Evolutionary conservation across 1,140 invertebrate species (phyloP).

Genomic region (Brachionus paranguensis): DNA sequence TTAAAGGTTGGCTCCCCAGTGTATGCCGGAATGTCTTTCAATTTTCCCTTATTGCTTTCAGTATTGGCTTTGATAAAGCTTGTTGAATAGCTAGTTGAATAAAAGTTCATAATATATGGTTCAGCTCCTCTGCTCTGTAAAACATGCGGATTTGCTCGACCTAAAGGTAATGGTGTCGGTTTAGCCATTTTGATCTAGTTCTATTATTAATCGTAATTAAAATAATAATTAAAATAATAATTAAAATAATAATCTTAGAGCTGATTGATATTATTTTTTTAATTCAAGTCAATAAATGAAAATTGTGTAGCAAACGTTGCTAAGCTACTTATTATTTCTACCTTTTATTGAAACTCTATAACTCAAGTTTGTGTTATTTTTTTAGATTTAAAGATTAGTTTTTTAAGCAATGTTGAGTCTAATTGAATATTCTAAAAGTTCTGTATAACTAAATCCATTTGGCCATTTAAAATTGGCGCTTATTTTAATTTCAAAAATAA

Average conservation of each 20-base stretch:
- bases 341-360: not conserved
- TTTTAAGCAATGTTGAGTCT: not conserved
- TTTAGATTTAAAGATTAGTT: constrained; percentile 19
- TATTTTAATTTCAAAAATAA: not conserved
- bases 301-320: constrained; percentile 28
- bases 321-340: constrained; percentile 1
- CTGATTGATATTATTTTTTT: constrained; percentile 27
- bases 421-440: not conserved
- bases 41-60: not conserved
- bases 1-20: not conserved
- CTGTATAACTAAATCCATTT: not conserved
- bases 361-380: not conserved
- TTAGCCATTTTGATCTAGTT: not conserved
- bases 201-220: not conserved
- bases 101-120: constrained; percentile 34
- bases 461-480: constrained; percentile 1
- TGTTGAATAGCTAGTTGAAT: constrained; percentile 15
- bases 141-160: not conserved
- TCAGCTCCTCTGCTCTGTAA: constrained; percentile 18
- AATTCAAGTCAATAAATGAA: constrained; percentile 21
- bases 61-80: constrained; percentile 8
- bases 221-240: not conserved
- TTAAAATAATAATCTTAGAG: not conserved
- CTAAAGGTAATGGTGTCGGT: constrained; percentile 5
- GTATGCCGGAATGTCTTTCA: not conserved